Conservation (phyloP, 1,140 invertebrate genomes). For the Euwallacea similis region DNA sequence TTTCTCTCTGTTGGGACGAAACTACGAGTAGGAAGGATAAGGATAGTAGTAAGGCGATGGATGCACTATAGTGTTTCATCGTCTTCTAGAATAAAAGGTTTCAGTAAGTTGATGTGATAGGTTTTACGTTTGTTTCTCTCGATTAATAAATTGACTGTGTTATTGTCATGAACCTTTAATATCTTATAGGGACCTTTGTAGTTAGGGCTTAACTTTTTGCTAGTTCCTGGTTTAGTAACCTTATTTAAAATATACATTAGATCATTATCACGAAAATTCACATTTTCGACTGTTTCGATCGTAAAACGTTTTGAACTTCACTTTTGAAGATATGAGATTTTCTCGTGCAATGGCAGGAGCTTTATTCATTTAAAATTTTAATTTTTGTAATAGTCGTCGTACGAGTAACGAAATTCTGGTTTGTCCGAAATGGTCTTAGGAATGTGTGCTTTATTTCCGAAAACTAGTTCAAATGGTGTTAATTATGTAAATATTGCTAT, state of each 20-base stretch:
- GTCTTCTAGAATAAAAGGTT: slow-evolving; percentile 38
- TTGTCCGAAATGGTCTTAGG: slow-evolving; percentile 37
- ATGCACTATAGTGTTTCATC: slow-evolving; percentile 1
- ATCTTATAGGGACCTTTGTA: slow-evolving; percentile 40
- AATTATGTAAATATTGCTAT: slow-evolving; percentile 53
- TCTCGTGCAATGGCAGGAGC: slow-evolving; percentile 46
- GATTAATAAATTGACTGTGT: slow-evolving; percentile 30
- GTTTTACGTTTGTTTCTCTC: slow-evolving; percentile 27
- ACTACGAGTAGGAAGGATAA: not conserved
- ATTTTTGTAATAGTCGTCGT: slow-evolving; percentile 47
- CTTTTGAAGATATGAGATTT: slow-evolving; percentile 43
- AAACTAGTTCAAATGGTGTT: slow-evolving; percentile 54
- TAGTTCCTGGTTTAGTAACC: slow-evolving; percentile 19
- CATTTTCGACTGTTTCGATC: slow-evolving; percentile 41
- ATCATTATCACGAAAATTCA: slow-evolving; percentile 39
- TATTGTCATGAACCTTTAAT: slow-evolving; percentile 28
- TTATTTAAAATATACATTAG: slow-evolving; percentile 36
- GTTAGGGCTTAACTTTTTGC: slow-evolving; percentile 27
- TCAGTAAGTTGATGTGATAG: slow-evolving; percentile 40
- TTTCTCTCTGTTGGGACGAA: not conserved
- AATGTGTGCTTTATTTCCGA: slow-evolving; percentile 48
- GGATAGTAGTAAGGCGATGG: not conserved
- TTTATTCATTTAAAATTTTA: slow-evolving; percentile 48
- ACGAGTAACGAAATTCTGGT: slow-evolving; percentile 44
- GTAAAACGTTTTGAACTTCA: slow-evolving; percentile 45